phyloP scores from a whole-genome alignment of 2,797 vertebrate genomes.

The Acanthurus lineatus region DNA sequence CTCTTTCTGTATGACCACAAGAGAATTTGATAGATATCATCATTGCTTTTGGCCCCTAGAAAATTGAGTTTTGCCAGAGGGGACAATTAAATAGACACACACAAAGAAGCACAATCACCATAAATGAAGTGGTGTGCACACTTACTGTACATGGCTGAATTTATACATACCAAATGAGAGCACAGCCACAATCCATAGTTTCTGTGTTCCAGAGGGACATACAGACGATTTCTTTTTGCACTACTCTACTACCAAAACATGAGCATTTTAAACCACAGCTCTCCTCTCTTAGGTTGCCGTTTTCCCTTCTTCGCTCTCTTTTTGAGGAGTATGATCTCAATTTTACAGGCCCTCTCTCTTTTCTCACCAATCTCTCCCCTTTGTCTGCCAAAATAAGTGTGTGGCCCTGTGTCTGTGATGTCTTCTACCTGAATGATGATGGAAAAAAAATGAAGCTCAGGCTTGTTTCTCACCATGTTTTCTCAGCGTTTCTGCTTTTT shows the following conservation, averaged over 20 bases:
- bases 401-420: slow-evolving; percentile 15
- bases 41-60: slow-evolving; percentile 37
- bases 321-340: slow-evolving; percentile 18
- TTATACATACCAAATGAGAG: slow-evolving; percentile 9
- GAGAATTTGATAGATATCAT: slow-evolving; percentile 17
- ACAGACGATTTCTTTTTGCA: slow-evolving; percentile 3
- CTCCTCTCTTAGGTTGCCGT: not conserved
- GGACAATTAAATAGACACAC: slow-evolving; percentile 18
- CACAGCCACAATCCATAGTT: not conserved
- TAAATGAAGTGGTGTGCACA: not conserved
- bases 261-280: slow-evolving; percentile 1
- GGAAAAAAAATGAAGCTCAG: not conserved
- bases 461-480: not conserved
- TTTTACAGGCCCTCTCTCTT: slow-evolving; percentile 1
- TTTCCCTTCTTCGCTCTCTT: slow-evolving; percentile 1
- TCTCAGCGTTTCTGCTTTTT: not conserved
- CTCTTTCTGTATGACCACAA: slow-evolving; percentile 5
- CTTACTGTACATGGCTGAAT: not conserved
- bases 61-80: slow-evolving; percentile 36
- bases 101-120: not conserved
- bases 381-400: slow-evolving; percentile 22
- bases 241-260: slow-evolving; percentile 15
- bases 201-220: slow-evolving; percentile 28
- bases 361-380: slow-evolving; percentile 26
- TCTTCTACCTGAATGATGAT: slow-evolving; percentile 17